Percentiles rank a stretch among this genome's conserved stretches.
phyloP scores from a whole-genome alignment of 2,888 invertebrate species.

The Acronicta psi region DNA sequence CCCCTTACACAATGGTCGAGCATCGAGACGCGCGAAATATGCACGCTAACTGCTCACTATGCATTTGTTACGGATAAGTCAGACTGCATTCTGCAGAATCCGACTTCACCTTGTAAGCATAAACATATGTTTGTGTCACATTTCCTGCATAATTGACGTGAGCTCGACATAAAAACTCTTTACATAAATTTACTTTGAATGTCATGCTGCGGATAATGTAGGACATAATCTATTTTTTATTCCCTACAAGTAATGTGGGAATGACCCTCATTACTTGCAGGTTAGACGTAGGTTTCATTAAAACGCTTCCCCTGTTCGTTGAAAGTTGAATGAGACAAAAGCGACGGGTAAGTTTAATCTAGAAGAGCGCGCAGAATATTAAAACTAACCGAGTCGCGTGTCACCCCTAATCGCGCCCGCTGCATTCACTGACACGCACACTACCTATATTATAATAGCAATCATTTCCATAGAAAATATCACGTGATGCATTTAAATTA shows the following conservation, averaged over 20 bases:
- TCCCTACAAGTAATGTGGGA: conserved; percentile 11
- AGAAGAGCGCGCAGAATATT: conserved; percentile 63
- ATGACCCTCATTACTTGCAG: conserved; percentile 40
- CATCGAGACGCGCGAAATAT: conserved; percentile 54
- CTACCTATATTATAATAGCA: conserved; percentile 52
- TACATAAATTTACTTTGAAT: conserved; percentile 17
- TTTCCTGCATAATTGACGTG: conserved; percentile 44
- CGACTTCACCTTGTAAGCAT: conserved; percentile 49
- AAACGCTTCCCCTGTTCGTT: conserved; percentile 45
- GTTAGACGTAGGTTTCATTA: conserved; percentile 55
- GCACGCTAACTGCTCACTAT: conserved; percentile 38
- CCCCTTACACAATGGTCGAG: conserved; percentile 45
- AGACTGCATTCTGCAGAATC: conserved; percentile 60
- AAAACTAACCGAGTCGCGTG: conserved; percentile 58
- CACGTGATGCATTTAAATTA: conserved; percentile 36
- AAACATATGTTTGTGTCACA: conserved; percentile 45
- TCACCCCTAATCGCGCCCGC: conserved; percentile 56
- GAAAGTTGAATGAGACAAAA: conserved; percentile 54
- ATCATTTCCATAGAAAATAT: conserved; percentile 34
- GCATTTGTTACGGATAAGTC: conserved; percentile 50
- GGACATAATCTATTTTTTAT: conserved; percentile 42
- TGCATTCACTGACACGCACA: conserved; percentile 55
- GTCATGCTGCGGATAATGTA: conserved; percentile 21
- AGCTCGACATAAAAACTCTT: conserved; percentile 20
- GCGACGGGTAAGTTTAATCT: conserved; percentile 55